Evolutionary conservation across 2,797 vertebrate species (phyloP), one percentile per base, ranked within the genome.

Genomic region (Microchirus variegatus): DNA sequence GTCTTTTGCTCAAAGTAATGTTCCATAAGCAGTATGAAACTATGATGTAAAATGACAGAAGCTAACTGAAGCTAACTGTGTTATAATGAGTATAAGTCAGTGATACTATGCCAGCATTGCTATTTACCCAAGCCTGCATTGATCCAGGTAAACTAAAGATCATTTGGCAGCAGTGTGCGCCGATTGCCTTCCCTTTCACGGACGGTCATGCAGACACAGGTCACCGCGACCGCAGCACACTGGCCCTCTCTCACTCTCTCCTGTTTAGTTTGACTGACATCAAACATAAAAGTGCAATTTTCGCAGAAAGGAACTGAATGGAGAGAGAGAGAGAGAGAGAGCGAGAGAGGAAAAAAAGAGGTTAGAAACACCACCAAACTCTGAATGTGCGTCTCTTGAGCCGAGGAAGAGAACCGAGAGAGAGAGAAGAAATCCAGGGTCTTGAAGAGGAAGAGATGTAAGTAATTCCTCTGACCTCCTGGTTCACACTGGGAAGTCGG

Each of bases 201-300:
- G 13, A 4, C 37, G 83, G 83, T 86, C 79, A 81, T 7, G 3
- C 35, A 60, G 86, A 87, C 83, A 78, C 69, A 46, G 87, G 91
- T 90, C 90, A 85, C 66, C 1, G 9, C 63, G 43, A 79, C 70
- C 16, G 4, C 45, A 60, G 73, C 83, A 59, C 3, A 31, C 37
- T 59, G 8, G 17, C 53, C 51, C 17, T 41, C 37, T 57, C 22
- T 22, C 22, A 3, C 22, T 22, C 9, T 14, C 41, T 16, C 48
- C 69, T 87, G 75, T 85, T 85, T 87, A 78, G 10, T 56, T 14
- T 72, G 54, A 36, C 13, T 18, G 63, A 71, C 55, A 76, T 60
- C 47, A 82, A 50, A 75, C 66, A 74, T 36, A 68, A 61, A 9
- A 54, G 31, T 40, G 41, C 45, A 67, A 35, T 41, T 60, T 50